phyloP scores from a whole-genome alignment of 2,797 vertebrate genomes.

The Galaxias olidus region DNA sequence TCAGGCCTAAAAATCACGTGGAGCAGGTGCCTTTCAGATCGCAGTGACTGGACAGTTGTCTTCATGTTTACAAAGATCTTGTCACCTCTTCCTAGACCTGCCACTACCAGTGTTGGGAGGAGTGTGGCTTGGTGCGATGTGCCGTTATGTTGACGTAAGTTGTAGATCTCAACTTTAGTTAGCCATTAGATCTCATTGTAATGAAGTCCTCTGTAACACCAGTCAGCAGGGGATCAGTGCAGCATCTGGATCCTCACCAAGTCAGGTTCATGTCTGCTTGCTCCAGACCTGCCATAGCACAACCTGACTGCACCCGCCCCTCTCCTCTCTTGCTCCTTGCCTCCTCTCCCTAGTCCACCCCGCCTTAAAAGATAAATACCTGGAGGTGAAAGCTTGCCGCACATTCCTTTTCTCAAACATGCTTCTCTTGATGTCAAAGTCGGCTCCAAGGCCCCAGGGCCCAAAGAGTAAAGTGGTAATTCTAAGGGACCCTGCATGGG shows the following conservation, averaged over 20 bases:
- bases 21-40: slow-evolving; percentile 31
- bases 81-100: slow-evolving; percentile 37
- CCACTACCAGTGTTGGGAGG: slow-evolving; percentile 26
- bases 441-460: slow-evolving; percentile 90
- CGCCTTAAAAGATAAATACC: slow-evolving; percentile 91
- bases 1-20: no score
- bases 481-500: slow-evolving; percentile 90
- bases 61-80: slow-evolving; percentile 37
- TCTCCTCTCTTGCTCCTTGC: slow-evolving; percentile 38
- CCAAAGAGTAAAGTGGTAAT: slow-evolving; percentile 87
- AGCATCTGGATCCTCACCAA: slow-evolving; percentile 39
- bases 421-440: slow-evolving; percentile 91
- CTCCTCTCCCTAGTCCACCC: slow-evolving; percentile 62
- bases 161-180: slow-evolving; percentile 37
- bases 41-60: slow-evolving; percentile 36
- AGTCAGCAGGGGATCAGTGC: slow-evolving; percentile 31
- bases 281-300: slow-evolving; percentile 72
- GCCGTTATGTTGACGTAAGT: slow-evolving; percentile 44
- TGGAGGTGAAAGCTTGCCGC: slow-evolving; percentile 90
- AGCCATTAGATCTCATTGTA: slow-evolving; percentile 34
- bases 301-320: slow-evolving; percentile 62
- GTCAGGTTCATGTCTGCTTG: slow-evolving; percentile 67
- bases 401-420: slow-evolving; percentile 95
- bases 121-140: slow-evolving; percentile 11
- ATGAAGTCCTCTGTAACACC: slow-evolving; percentile 26